Percentiles rank a stretch among this genome's conserved stretches.
phyloP scores from a whole-genome alignment of 2,113 vertebrate genomes.

The Hippopotamus amphibius region DNA sequence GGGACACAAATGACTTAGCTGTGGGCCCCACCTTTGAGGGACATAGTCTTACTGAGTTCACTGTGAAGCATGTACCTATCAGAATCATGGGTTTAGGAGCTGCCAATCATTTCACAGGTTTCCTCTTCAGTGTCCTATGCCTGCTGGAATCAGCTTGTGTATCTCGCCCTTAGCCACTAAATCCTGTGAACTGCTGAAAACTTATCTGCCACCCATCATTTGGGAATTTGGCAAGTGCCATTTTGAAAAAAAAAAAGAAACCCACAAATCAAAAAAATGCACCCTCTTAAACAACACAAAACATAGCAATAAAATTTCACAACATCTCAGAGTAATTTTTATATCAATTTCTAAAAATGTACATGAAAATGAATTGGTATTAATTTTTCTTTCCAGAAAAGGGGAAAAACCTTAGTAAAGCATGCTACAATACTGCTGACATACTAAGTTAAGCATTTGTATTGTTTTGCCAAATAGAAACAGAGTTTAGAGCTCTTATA shows the following conservation, averaged over 20 bases:
- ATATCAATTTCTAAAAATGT: neutral
- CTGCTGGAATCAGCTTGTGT: neutral
- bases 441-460: neutral
- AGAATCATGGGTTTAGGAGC: neutral
- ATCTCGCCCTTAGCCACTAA: neutral
- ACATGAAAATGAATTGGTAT: neutral
- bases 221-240: neutral
- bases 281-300: neutral
- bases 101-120: neutral
- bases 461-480: constrained; percentile 1
- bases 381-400: constrained; percentile 2
- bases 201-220: neutral
- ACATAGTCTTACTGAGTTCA: neutral
- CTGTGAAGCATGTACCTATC: neutral
- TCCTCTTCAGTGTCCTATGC: neutral
- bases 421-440: neutral
- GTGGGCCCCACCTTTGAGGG: neutral
- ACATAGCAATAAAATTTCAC: neutral
- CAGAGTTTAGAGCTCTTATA: neutral
- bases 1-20: neutral
- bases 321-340: neutral
- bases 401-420: neutral
- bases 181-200: neutral
- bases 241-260: neutral
- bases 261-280: neutral